A percentile compares a stretch with the other conserved stretches of the same genome.
phyloP scores from a whole-genome alignment of 2,797 vertebrate genomes.

The Sebastes matsubarae region DNA sequence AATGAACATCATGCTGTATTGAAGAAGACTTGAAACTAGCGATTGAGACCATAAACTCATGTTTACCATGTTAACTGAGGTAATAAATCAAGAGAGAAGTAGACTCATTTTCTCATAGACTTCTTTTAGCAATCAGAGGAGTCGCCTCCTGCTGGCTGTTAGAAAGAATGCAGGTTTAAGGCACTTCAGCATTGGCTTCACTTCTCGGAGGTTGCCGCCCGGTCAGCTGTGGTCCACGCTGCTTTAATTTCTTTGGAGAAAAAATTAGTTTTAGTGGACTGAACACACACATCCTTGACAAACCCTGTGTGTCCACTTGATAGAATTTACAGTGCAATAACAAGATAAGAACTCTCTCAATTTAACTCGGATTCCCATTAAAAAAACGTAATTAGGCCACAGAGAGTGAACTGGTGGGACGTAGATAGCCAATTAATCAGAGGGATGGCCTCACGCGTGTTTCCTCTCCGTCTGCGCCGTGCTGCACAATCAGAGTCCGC shows the following conservation, averaged over 20 bases:
- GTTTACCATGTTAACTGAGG: no score
- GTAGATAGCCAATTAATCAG: conserved; percentile 54
- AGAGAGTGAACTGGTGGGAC: conserved; percentile 14
- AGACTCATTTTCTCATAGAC: background rate
- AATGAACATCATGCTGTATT: no score
- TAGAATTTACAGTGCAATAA: conserved; percentile 44
- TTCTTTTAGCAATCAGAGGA: background rate
- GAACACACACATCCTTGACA: background rate
- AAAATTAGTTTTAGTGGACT: background rate
- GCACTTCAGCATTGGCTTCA: background rate
- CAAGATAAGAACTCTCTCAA: conserved; percentile 46
- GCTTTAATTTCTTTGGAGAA: background rate
- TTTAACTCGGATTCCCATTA: conserved; percentile 66
- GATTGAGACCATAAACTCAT: no score
- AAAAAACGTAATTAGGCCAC: conserved; percentile 44
- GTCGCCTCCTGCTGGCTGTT: background rate
- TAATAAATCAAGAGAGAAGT: no score
- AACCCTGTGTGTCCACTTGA: conserved; percentile 41
- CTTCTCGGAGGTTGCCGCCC: background rate
- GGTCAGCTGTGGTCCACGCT: background rate
- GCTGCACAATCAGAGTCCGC: conserved; percentile 11
- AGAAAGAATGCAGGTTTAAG: background rate
- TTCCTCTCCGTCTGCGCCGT: conserved; percentile 2
- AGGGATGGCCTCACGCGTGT: background rate
- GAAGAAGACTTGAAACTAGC: no score